Evolutionary conservation across 2,797 vertebrate species (phyloP), one percentile per base, ranked within the genome.

Genomic region (Enteromius trimaculatus): DNA sequence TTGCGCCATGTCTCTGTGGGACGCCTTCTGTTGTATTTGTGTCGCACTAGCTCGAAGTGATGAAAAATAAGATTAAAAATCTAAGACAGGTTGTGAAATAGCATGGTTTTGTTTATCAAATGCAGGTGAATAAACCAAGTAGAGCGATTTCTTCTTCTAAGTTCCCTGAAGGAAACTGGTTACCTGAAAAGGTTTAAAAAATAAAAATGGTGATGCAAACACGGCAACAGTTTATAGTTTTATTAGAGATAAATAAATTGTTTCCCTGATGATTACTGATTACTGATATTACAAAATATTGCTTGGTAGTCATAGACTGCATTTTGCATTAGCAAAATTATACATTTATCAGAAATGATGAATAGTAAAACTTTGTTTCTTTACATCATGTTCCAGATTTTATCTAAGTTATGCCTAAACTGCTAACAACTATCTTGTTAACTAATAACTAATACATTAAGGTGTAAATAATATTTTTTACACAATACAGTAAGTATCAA

Each of bases 1-100:
- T 60, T 60, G 39, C 39, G 10, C 53, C 9, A 47, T 0, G 23
- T 81, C 53, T 62, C 55, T 34, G 44, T 17, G 53, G 55, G 29
- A 62, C 6, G 3, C 26, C 39, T 62, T 72, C 21, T 72, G 79
- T 71, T 71, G 68, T 49, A 34, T 62, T 81, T 72, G 39, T 42
- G 70, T 47, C 2, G 26, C 53, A 62, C 42, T 21, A 44, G 26
- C 79, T 14, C 26, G 29, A 72, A 81, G 68, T 49, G 55, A 64
- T 72, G 16, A 81, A 80, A 49, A 72, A 72, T 71, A 70, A 10
- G 66, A 70, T 42, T 5, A 39, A 44, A 60, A 76, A 8, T 58
- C 72, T 2, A 42, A 76, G 53, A 76, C 8, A 42, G 74, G 53
- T 76, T 26, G n/a, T 60, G 74, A 76, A 76, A 76, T 76, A 76